A percentile compares a stretch with the other conserved stretches of the same genome.
Evolutionary conservation across 1,140 invertebrate species (phyloP).

Genomic region (Magallana angulata): DNA sequence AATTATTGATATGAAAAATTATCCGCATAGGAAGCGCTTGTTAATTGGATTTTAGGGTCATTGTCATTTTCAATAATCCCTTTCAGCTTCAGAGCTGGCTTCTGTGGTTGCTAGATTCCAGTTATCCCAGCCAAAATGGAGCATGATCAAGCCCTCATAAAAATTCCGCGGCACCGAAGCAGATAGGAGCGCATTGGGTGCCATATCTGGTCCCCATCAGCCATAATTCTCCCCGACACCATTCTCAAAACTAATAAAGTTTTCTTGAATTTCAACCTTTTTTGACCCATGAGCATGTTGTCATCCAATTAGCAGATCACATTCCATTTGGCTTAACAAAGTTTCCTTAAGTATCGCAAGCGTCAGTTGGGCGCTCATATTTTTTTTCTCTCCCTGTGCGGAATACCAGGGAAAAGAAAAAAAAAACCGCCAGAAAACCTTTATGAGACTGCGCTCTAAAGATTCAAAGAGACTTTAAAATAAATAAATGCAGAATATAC

Average conservation of each 20-base stretch:
- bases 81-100: no score
- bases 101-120: background rate
- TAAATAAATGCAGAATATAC: constrained; percentile 24
- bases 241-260: constrained; percentile 37
- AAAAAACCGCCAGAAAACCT: background rate
- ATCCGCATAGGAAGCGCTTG: no score
- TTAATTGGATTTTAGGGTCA: no score
- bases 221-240: background rate
- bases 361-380: background rate
- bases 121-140: background rate
- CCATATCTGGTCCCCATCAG: constrained; percentile 18
- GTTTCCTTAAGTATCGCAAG: constrained; percentile 5
- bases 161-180: background rate
- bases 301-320: constrained; percentile 35
- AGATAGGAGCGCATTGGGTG: constrained; percentile 18
- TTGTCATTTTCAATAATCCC: no score
- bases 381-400: background rate
- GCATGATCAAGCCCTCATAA: constrained; percentile 24
- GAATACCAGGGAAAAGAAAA: background rate
- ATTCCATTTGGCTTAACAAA: constrained; percentile 38
- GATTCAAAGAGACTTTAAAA: constrained; percentile 29
- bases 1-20: no score
- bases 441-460: constrained; percentile 4
- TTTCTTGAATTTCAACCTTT: constrained; percentile 36
- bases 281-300: constrained; percentile 28